Base-by-base conservation (phyloP, 2,888 invertebrate genomes). In the Leptinotarsa tumamoca region DNA sequence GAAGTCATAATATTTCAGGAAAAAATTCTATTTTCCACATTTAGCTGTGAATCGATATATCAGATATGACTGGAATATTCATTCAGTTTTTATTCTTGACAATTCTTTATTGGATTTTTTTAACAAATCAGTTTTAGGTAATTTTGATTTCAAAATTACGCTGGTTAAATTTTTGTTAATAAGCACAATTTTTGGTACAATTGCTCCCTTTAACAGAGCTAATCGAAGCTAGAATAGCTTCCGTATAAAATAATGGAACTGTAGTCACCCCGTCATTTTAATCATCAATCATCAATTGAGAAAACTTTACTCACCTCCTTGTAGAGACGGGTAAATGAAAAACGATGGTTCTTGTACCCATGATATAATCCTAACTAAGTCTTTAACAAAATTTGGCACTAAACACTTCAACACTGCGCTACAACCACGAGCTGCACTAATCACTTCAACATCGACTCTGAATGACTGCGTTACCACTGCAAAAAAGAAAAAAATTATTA, bases 291-390 rank as follows among this genome's bases (percentile, higher is more conserved):
- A 17, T 1, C 4, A 33, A 61, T 61, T 0, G 0, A 61, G 0
- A 33, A 33, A 21, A 4, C 0, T 33, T 17, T 17, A 89, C 91
- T 90, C 89, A 94, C 94, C 94, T 90, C 94, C 94, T 91, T 94
- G 93, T 75, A 93, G 88, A 77, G 94, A 93, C 81, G 94, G 94
- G 86, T 94, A 94, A 83, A 94, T 93, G 89, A 92, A 93, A 88
- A 93, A 92, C 80, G 92, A 91, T 76, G 94, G 93, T 86, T 94
- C 94, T 89, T 94, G 94, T 82, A 94, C 90, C 94, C 94, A 94
- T 75, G 93, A 93, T 83, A 93, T 93, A 80, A 94, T 93, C 86
- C 93, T 90, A 82, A 94, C 93, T 88, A 93, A 89, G 89, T 94
- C 94, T 88, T 92, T 93, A 83, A 94, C 93, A 88, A 93, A 93